phyloP scores from a whole-genome alignment of 2,113 vertebrate species.

The Lamprotornis superbus region DNA sequence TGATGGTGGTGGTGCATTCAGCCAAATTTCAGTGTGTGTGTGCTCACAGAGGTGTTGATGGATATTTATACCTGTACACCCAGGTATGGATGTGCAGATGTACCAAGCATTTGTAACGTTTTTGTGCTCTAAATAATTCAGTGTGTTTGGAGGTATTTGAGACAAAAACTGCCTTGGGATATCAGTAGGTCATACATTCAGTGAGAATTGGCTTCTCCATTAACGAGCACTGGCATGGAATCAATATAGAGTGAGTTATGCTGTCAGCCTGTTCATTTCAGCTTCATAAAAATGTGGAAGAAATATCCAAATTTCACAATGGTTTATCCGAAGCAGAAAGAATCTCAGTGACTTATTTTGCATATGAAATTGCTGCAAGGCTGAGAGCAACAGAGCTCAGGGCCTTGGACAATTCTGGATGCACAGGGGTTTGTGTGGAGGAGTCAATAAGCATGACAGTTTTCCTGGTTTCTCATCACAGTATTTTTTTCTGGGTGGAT shows the following conservation, averaged over 20 bases:
- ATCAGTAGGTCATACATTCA: conserved; percentile 34
- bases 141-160: conserved; percentile 38
- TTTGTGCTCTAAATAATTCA: conserved; percentile 48
- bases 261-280: conserved; percentile 28
- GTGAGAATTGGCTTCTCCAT: conserved; percentile 23
- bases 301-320: conserved; percentile 26
- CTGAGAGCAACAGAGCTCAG: not conserved
- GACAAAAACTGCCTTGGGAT: conserved; percentile 53
- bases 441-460: not conserved
- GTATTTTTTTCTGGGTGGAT: not conserved
- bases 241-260: conserved; percentile 31
- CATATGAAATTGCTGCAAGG: not conserved
- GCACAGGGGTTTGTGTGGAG: not conserved
- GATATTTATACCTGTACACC: not conserved
- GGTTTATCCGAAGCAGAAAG: not conserved
- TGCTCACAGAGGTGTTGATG: not conserved
- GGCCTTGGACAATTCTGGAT: fast-evolving
- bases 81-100: not conserved
- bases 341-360: not conserved
- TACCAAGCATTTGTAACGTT: not conserved
- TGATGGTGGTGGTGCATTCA: not conserved
- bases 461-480: not conserved
- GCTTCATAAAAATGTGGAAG: not conserved
- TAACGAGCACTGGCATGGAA: conserved; percentile 30
- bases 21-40: not conserved